phyloP scores from a whole-genome alignment of 2,888 invertebrate species.

The Linnaemya tessellans region DNA sequence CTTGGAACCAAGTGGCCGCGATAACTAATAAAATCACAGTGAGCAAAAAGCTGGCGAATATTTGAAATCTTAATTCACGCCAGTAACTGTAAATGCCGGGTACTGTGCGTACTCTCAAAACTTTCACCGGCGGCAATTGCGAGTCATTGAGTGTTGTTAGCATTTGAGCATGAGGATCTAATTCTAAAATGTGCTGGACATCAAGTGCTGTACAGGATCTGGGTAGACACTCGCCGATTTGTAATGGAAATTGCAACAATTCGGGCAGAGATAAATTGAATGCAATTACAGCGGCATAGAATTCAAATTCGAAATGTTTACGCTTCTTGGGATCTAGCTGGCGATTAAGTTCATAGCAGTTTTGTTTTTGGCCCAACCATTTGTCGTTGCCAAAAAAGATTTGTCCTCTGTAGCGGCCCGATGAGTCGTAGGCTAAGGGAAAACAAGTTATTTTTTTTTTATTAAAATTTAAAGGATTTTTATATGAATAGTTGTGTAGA shows the following conservation, averaged over 20 bases:
- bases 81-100: slow-evolving; percentile 87
- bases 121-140: slow-evolving; percentile 81
- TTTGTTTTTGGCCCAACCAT: slow-evolving; percentile 90
- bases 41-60: slow-evolving; percentile 85
- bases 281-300: slow-evolving; percentile 79
- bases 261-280: slow-evolving; percentile 77
- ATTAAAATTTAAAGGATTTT: no score
- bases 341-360: slow-evolving; percentile 86
- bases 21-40: slow-evolving; percentile 83
- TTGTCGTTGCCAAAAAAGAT: slow-evolving; percentile 91
- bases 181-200: slow-evolving; percentile 83
- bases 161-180: slow-evolving; percentile 81
- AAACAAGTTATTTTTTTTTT: not conserved
- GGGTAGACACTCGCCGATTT: slow-evolving; percentile 90
- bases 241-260: slow-evolving; percentile 85
- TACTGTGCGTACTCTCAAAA: slow-evolving; percentile 87
- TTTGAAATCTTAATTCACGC: slow-evolving; percentile 87
- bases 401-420: slow-evolving; percentile 90
- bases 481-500: no score
- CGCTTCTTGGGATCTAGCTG: slow-evolving; percentile 76
- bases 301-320: slow-evolving; percentile 81
- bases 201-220: slow-evolving; percentile 86
- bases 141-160: slow-evolving; percentile 74
- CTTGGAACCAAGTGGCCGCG: slow-evolving; percentile 87
- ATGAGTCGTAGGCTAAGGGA: slow-evolving; percentile 89